Evolutionary conservation across 1,140 invertebrate species (phyloP).

Genomic region (Myzus persicae): DNA sequence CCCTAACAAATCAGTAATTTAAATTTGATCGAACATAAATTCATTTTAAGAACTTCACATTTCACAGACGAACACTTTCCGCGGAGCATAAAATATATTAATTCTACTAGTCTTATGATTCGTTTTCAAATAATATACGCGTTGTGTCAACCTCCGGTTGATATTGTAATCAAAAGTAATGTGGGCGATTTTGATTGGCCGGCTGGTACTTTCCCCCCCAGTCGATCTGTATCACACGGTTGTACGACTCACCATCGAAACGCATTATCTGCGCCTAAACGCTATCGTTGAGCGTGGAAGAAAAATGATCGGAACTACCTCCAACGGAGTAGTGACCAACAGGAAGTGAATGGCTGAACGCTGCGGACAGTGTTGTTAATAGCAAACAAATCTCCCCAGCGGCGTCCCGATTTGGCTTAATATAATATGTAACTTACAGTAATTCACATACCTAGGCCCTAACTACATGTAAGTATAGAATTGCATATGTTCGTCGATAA

Average conservation of each 20-base stretch:
- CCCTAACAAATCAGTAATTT: background rate
- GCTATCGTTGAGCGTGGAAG: background rate
- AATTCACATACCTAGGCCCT: too few relatives aligned
- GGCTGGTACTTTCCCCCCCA: background rate
- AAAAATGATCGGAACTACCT: background rate
- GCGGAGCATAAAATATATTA: background rate
- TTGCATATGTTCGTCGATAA: too few relatives aligned
- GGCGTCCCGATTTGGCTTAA: too few relatives aligned
- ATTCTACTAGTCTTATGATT: background rate
- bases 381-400: too few relatives aligned
- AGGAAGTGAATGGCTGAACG: too few relatives aligned
- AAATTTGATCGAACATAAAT: background rate
- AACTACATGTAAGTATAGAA: too few relatives aligned
- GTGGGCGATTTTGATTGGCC: conserved; percentile 44
- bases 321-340: background rate
- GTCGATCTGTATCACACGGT: background rate
- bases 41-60: background rate
- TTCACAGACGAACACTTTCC: background rate
- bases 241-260: background rate
- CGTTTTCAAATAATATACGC: conserved; percentile 6
- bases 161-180: conserved; percentile 42
- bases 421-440: too few relatives aligned
- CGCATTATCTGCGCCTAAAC: background rate
- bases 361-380: too few relatives aligned
- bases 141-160: background rate